Percentiles rank a stretch among this genome's conserved stretches.
phyloP scores from a whole-genome alignment of 2,888 invertebrate genomes.

The Agrotis exclamationis region DNA sequence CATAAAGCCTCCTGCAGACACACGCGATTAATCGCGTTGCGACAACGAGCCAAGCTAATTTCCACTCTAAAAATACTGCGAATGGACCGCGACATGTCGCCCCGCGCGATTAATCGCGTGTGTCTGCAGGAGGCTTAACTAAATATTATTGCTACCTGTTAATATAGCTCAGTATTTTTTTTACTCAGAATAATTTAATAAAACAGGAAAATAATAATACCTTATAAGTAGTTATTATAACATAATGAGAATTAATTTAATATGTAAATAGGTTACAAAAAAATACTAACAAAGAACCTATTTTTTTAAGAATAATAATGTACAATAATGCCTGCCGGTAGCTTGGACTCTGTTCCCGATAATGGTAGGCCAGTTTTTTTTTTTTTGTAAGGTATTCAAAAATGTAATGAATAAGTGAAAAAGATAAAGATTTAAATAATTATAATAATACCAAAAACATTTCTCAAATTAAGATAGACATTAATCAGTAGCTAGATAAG shows the following conservation, averaged over 20 bases:
- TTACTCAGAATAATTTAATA: not conserved
- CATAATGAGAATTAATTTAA: slow-evolving; percentile 11
- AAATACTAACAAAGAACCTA: not conserved
- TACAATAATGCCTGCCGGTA: too few relatives aligned
- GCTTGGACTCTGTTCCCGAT: too few relatives aligned
- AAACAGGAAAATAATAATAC: slow-evolving; percentile 15
- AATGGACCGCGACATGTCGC: too few relatives aligned
- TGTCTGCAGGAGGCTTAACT: too few relatives aligned
- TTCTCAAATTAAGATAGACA: slow-evolving; percentile 20
- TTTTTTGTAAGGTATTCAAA: too few relatives aligned
- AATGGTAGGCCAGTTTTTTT: too few relatives aligned
- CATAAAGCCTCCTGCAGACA: too few relatives aligned
- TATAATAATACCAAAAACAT: slow-evolving; percentile 10
- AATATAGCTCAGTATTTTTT: not conserved
- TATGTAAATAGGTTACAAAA: not conserved
- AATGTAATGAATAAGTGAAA: too few relatives aligned
- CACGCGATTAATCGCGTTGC: too few relatives aligned
- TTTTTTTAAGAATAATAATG: slow-evolving; percentile 1
- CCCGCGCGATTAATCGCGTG: too few relatives aligned
- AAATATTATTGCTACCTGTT: not conserved
- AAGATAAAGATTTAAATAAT: not conserved
- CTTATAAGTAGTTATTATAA: not conserved
- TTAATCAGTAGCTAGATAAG: slow-evolving; percentile 37
- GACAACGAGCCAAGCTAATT: too few relatives aligned
- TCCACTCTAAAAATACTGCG: too few relatives aligned